Conservation (phyloP, 2,888 invertebrate genomes). For the Congeria kusceri region DNA sequence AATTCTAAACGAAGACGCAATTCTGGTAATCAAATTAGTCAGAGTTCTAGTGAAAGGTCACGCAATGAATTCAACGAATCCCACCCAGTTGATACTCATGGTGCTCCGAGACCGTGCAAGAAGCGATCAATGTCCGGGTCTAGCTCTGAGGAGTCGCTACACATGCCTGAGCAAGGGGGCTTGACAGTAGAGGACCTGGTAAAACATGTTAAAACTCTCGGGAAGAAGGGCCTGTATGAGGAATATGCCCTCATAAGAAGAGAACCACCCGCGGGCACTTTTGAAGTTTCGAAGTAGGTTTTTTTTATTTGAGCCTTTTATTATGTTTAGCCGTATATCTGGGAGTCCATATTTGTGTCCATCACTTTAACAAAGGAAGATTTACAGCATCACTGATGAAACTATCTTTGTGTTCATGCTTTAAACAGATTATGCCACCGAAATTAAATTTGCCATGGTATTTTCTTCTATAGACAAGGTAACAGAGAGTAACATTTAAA, state of each 20-base stretch:
- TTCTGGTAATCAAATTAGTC: conserved; percentile 41
- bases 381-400: too few species aligned
- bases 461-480: too few species aligned
- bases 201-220: conserved; percentile 91
- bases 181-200: conserved; percentile 91
- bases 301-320: background rate
- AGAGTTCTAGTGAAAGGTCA: conserved; percentile 14
- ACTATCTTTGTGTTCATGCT: too few species aligned
- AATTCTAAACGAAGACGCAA: conserved; percentile 65
- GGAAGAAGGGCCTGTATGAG: conserved; percentile 92
- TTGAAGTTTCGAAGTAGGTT: conserved; percentile 93
- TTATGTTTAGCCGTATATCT: background rate
- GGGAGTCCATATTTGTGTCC: too few species aligned
- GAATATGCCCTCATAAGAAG: conserved; percentile 96
- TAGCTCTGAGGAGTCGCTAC: conserved; percentile 80
- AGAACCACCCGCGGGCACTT: conserved; percentile 94
- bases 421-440: too few species aligned
- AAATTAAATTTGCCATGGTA: too few species aligned
- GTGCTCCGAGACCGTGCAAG: conserved; percentile 68
- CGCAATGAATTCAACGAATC: conserved; percentile 34
- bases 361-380: too few species aligned
- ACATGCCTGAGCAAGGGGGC: conserved; percentile 80
- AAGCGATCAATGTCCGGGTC: conserved; percentile 74
- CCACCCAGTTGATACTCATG: conserved; percentile 23
- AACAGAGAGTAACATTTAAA: too few species aligned